These are phyloP conservation scores for Notolabrus celidotus DNA, from an alignment of 2,797 vertebrate species.

Conservation along the genomic window DNA sequence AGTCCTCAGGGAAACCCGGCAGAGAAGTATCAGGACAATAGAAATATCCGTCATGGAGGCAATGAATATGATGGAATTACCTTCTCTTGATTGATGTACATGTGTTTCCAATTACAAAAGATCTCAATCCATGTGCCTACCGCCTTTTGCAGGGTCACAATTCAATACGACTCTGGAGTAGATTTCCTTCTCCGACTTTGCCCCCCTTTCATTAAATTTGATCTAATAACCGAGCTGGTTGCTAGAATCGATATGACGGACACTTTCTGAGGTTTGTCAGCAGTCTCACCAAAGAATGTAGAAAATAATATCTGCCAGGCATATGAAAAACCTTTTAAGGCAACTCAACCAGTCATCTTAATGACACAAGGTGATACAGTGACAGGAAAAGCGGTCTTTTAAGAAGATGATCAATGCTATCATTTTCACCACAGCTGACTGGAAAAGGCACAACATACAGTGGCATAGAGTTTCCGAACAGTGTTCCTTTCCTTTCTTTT, in stretches of 20 bases:
- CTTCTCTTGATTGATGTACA: constrained; percentile 67
- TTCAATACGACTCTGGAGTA: constrained; percentile 8
- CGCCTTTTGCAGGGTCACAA: constrained; percentile 13
- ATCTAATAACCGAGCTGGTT: constrained; percentile 34
- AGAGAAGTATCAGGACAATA: constrained; percentile 59
- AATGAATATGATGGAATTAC: constrained; percentile 62
- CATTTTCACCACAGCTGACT: constrained; percentile 72
- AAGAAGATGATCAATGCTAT: constrained; percentile 83
- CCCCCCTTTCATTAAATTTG: constrained; percentile 27
- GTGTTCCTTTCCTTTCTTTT: constrained; percentile 24
- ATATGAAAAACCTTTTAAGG: constrained; percentile 76
- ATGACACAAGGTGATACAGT: constrained; percentile 63
- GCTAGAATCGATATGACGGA: constrained; percentile 42
- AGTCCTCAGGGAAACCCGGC: constrained; percentile 42
- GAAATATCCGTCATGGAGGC: constrained; percentile 53
- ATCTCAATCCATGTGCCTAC: constrained; percentile 35
- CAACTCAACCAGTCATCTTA: constrained; percentile 69
- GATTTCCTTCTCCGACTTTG: constrained; percentile 28
- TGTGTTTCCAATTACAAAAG: constrained; percentile 39
- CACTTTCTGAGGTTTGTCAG: constrained; percentile 56
- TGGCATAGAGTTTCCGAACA: constrained; percentile 75
- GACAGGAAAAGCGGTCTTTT: constrained; percentile 75
- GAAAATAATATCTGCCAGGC: constrained; percentile 46
- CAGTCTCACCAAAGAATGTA: constrained; percentile 25
- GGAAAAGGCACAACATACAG: constrained; percentile 50